These are phyloP conservation scores for Napeogenes sylphis DNA, from an alignment of 2,888 invertebrate genomes.

Conservation along the genomic window DNA sequence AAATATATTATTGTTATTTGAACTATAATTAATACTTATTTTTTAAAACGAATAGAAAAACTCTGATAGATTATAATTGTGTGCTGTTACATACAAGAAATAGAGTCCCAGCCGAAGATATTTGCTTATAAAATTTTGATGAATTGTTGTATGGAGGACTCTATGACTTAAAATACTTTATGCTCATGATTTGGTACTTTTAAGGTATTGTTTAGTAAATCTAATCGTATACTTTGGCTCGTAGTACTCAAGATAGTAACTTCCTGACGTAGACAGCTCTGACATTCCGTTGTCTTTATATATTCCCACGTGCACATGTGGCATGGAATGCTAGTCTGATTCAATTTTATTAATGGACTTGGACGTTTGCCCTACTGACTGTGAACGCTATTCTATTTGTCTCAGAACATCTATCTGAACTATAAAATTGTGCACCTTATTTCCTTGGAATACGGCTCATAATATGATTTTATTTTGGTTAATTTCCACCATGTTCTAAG, in stretches of 20 bases:
- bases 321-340: slow-evolving; percentile 74
- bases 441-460: slow-evolving; percentile 42
- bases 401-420: slow-evolving; percentile 54
- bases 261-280: slow-evolving; percentile 25
- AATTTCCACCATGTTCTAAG: slow-evolving; percentile 44
- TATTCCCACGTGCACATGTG: slow-evolving; percentile 70
- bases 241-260: slow-evolving; percentile 20
- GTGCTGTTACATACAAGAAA: too few relatives aligned
- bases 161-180: slow-evolving; percentile 13
- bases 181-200: too few relatives aligned
- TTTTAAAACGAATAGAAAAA: too few relatives aligned
- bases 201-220: too few relatives aligned
- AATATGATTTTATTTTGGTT: slow-evolving; percentile 37
- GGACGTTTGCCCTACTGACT: slow-evolving; percentile 76
- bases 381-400: slow-evolving; percentile 67
- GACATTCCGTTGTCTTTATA: slow-evolving; percentile 49
- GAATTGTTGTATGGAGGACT: slow-evolving; percentile 32
- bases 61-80: too few relatives aligned
- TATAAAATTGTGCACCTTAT: slow-evolving; percentile 47
- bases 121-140: slow-evolving; percentile 32
- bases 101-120: slow-evolving; percentile 20
- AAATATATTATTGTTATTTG: too few relatives aligned
- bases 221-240: background rate
- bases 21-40: too few relatives aligned
- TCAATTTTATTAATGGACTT: slow-evolving; percentile 78